A percentile compares a stretch with the other conserved stretches of the same genome.
Evolutionary conservation across 1,140 invertebrate genomes (phyloP).

Genomic region (Leptopilina clavipes): DNA sequence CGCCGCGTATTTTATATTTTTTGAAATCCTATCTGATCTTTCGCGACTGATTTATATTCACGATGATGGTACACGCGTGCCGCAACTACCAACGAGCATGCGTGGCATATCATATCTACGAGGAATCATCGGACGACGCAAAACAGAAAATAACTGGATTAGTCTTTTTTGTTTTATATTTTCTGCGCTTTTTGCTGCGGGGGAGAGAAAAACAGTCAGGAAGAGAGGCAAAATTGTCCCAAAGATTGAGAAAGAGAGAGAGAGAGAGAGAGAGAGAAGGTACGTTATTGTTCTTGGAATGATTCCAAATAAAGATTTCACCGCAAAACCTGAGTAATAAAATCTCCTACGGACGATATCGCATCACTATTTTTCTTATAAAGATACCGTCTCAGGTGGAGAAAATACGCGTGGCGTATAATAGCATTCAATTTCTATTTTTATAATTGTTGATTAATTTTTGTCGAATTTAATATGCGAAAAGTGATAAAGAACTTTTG

Average conservation of each 20-base stretch:
- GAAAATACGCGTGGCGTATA: constrained; percentile 31
- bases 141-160: constrained; percentile 75
- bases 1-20: constrained; percentile 71
- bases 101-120: constrained; percentile 65
- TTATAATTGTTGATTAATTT: too few species aligned
- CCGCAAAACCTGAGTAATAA: constrained; percentile 73
- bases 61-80: constrained; percentile 73
- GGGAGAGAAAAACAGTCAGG: constrained; percentile 49
- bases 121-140: constrained; percentile 68
- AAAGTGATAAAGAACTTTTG: too few species aligned
- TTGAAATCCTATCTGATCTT: constrained; percentile 74
- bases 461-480: too few species aligned
- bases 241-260: constrained; percentile 34
- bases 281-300: constrained; percentile 76
- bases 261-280: constrained; percentile 42
- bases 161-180: constrained; percentile 70
- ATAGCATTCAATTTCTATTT: too few species aligned
- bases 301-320: constrained; percentile 76
- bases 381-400: background rate
- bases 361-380: constrained; percentile 56
- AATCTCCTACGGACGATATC: constrained; percentile 62
- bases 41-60: constrained; percentile 72
- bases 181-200: constrained; percentile 50
- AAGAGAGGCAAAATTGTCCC: background rate
- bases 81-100: constrained; percentile 70